Evolutionary conservation across 1,140 invertebrate species (phyloP).

Genomic region (Lordiphosa clarofinis): DNA sequence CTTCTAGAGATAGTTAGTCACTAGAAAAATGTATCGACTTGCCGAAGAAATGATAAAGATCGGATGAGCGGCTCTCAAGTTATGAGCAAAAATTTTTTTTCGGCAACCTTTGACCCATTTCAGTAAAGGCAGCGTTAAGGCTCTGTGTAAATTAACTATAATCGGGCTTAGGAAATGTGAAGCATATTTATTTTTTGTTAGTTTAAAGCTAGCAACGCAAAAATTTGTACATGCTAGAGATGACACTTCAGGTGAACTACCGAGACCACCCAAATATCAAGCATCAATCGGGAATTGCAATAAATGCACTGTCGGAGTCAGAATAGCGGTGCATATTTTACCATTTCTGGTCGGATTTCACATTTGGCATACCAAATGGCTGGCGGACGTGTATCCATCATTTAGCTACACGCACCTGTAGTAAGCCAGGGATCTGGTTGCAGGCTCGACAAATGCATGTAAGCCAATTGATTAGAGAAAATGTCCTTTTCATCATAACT

Average conservation of each 20-base stretch:
- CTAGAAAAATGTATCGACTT: no score
- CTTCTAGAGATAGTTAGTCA: no score
- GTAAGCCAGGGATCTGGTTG: neutral
- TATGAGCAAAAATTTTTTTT: no score
- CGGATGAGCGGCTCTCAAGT: no score
- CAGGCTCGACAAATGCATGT: slow-evolving; percentile 41
- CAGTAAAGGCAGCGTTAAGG: no score
- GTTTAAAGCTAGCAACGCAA: slow-evolving; percentile 1
- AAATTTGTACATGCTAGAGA: slow-evolving; percentile 6
- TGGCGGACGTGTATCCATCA: slow-evolving; percentile 68
- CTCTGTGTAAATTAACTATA: no score
- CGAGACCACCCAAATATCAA: slow-evolving; percentile 37
- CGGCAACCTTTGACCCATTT: no score
- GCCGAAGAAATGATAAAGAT: no score
- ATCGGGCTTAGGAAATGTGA: slow-evolving; percentile 30
- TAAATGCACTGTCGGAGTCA: slow-evolving; percentile 23
- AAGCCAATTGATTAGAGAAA: slow-evolving; percentile 59
- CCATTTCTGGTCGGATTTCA: slow-evolving; percentile 75
- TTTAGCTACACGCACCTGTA: slow-evolving; percentile 41
- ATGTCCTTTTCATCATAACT: slow-evolving; percentile 41
- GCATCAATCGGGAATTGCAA: slow-evolving; percentile 24
- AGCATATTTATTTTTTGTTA: slow-evolving; percentile 15
- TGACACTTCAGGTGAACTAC: slow-evolving; percentile 29
- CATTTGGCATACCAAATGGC: slow-evolving; percentile 69
- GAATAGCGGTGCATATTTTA: slow-evolving; percentile 63